Evolutionary conservation across 2,797 vertebrate genomes (phyloP).

Genomic region (Acrossocheilus fasciatus): DNA sequence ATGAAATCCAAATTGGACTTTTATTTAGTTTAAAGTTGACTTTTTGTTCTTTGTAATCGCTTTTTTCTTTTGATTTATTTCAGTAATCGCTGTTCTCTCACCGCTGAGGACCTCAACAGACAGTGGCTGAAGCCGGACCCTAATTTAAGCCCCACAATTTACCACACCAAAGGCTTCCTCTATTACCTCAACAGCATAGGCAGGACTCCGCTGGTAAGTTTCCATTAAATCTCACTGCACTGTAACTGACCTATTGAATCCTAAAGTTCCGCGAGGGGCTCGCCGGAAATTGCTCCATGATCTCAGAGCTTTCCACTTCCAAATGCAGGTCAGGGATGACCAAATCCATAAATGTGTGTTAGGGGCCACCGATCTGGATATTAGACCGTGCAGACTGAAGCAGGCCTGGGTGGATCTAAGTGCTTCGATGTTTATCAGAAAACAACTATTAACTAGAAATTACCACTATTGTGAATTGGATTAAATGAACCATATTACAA

Average conservation of each 20-base stretch:
- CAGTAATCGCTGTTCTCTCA: conserved; percentile 91
- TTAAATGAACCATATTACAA: neutral
- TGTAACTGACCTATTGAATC: conserved; percentile 38
- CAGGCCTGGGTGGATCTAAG: neutral
- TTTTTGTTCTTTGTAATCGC: conserved; percentile 11
- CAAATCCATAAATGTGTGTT: conserved; percentile 20
- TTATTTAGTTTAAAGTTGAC: conserved; percentile 9
- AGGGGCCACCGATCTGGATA: neutral
- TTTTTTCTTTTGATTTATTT: conserved; percentile 26
- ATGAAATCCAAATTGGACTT: conserved; percentile 17
- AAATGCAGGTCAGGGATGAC: conserved; percentile 26
- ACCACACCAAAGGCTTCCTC: conserved; percentile 91
- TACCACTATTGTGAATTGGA: neutral
- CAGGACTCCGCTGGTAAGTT: conserved; percentile 85
- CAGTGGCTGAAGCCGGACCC: conserved; percentile 85
- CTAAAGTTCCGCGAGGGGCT: conserved; percentile 25
- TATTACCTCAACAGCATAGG: conserved; percentile 84
- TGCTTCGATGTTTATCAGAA: neutral
- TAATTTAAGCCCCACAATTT: conserved; percentile 88
- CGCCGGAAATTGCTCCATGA: conserved; percentile 34
- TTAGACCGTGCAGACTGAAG: neutral
- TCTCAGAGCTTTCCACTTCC: conserved; percentile 23
- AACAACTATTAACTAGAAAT: neutral
- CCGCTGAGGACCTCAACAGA: conserved; percentile 89
- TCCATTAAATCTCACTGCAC: conserved; percentile 29